Evolutionary conservation across 2,888 invertebrate species (phyloP), one percentile per base, ranked within the genome.

Genomic region (Cryptosula pallasiana): DNA sequence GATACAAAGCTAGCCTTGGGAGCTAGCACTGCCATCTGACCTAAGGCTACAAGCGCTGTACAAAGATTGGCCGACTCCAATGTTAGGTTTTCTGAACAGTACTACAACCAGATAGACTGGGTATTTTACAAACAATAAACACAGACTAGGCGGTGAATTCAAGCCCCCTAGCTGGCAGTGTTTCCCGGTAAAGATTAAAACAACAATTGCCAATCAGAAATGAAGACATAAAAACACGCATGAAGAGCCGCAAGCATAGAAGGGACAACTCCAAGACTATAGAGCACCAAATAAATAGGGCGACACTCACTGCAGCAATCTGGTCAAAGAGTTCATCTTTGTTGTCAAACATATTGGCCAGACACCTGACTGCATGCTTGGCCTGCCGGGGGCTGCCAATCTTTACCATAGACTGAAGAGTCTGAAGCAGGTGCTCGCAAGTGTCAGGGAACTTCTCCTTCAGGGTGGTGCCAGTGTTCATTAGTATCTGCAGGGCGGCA

Each of bases 331-430:
- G 79, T 81, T 63, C 63, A 20, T 63, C 63, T n/a, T 63, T 63
- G 63, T 81, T 80, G 81, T 90, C 90, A 58, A 82, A 81, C 34
- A 87, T 79, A 27, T 79, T 79, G 76, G 81, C 80, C 72, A 98
- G 89, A 85, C 96, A 97, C 77, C 94, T 90, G 74, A 98, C 91
- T 1, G 97, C 95, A 80, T 96, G 95, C 86, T 98, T 98, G 3
- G 96, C 95, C 86, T 97, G 96, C 84, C 95, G 95, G 0, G 94
- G 91, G 1, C 93, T 92, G 16, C 97, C 97, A 58, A 90, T 90
- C 79, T 92, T 90, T 0, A 94, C 92, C 82, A 95, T 91, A 72
- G 91, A 91, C 82, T 93, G 92, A 84, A 96, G 93, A 71, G 94
- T 89, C 0, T 93, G 92, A 36, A 93, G 90, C 82, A 97, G 85